Evolutionary conservation across 2,888 invertebrate genomes (phyloP), one percentile per base, ranked within the genome.

Genomic region (Rotaria macrura): DNA sequence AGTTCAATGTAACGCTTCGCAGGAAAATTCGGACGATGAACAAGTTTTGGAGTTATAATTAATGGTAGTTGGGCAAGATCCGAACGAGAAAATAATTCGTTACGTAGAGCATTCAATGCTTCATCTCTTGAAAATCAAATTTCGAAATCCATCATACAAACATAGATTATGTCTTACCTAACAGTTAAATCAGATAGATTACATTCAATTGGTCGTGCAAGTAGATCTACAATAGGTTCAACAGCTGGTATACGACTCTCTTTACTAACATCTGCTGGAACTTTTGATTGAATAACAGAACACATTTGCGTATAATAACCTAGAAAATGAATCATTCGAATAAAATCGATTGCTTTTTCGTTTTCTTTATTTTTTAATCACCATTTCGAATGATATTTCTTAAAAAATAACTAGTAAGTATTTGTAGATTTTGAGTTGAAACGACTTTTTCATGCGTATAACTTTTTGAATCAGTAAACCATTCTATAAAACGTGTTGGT

Each of bases 261-360:
- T 79, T 79, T 79, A 14, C 79, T 43, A 43, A 79, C 40, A 79
- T 43, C 34, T n/a, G 25, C 20, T 9, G 79, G 79, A 43, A 79
- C 79, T 79, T 79, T 79, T 25, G 79, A 25, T 43, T 79, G 79
- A 79, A 79, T 79, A 25, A 79, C 43, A 23, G 79, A 43, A 43
- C 79, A 79, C 79, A 79, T 79, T n/a, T 79, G 79, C 12, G 79
- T 79, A 79, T 79, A 79, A n/a, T 79, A 79, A 43, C 79, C 79
- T 79, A 43, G 0, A 65, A 65, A 65, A 65, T n/a, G n/a, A n/a
- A n/a, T n/a, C n/a, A n/a, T n/a, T n/a, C n/a, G n/a, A n/a, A n/a
- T n/a, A n/a, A n/a, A 65, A 34, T 49, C 17, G 4, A 49, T 49
- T 49, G 14, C 49, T 17, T 49, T 17, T 49, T 49, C 3, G 2